phyloP scores from a whole-genome alignment of 2,113 vertebrate genomes.

The Centropus bengalensis region DNA sequence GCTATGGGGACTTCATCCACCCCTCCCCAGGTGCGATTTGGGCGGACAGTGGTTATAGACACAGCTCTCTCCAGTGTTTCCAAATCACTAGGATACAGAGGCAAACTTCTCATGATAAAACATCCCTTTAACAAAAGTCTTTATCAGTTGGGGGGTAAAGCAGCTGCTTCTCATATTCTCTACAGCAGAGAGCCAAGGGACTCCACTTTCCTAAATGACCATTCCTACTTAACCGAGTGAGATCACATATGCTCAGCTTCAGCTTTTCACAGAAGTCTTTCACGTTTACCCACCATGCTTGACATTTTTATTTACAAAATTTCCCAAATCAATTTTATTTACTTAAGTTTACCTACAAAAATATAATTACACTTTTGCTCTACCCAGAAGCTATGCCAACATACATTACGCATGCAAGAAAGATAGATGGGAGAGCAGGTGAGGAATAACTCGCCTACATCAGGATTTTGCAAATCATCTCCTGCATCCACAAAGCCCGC shows the following conservation, averaged over 20 bases:
- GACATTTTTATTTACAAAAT: not conserved
- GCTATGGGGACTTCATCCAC: rapidly evolving
- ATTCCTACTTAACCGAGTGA: rapidly evolving
- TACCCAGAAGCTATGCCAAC: not conserved
- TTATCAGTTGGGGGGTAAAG: not conserved
- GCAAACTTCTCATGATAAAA: not conserved
- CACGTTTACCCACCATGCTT: rapidly evolving
- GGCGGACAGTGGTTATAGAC: rapidly evolving
- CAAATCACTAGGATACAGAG: not conserved
- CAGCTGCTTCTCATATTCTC: not conserved
- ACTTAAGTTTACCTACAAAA: not conserved
- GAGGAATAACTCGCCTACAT: not conserved
- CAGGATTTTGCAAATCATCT: not conserved
- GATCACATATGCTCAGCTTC: not conserved
- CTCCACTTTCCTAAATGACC: not conserved
- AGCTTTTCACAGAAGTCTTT: rapidly evolving
- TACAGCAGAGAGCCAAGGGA: not conserved
- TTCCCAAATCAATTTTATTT: not conserved
- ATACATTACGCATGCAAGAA: rapidly evolving
- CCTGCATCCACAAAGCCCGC: not conserved
- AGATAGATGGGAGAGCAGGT: not conserved
- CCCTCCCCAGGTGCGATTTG: rapidly evolving
- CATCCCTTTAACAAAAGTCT: not conserved
- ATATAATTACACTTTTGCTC: not conserved
- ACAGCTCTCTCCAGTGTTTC: not conserved